phyloP scores from a whole-genome alignment of 2,797 vertebrate species.

The Pangasius sanitwongsei region DNA sequence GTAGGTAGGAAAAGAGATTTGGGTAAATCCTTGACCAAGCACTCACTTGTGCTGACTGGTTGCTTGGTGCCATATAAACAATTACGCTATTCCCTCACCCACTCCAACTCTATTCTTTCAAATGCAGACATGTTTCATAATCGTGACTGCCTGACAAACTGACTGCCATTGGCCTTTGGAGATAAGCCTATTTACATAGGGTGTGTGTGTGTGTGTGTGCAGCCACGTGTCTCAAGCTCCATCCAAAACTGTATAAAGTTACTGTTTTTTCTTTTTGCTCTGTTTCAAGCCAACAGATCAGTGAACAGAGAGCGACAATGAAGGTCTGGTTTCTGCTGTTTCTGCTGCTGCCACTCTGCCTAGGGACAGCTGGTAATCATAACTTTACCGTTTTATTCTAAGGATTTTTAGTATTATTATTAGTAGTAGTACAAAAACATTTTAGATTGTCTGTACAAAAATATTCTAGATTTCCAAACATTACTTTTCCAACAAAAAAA shows the following conservation, averaged over 20 bases:
- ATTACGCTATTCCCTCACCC: not conserved
- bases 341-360: constrained; percentile 57
- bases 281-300: not conserved
- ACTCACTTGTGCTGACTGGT: too few species aligned
- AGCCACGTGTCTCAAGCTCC: not conserved
- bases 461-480: not conserved
- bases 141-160: not conserved
- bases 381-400: not conserved
- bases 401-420: not conserved
- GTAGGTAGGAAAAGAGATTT: not conserved
- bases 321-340: constrained; percentile 57
- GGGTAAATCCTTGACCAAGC: not conserved
- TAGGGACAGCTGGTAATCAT: constrained; percentile 34
- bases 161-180: not conserved
- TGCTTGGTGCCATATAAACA: not conserved
- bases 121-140: constrained; percentile 10
- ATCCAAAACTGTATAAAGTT: constrained; percentile 50
- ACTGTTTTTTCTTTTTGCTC: constrained; percentile 11
- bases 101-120: not conserved
- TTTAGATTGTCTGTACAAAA: not conserved
- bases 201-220: not conserved
- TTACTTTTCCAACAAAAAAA: not conserved
- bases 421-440: not conserved
- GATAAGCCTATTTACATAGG: constrained; percentile 41
- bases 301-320: constrained; percentile 46